phyloP scores from a whole-genome alignment of 1,140 invertebrate genomes.

The Brachionus paranguensis region DNA sequence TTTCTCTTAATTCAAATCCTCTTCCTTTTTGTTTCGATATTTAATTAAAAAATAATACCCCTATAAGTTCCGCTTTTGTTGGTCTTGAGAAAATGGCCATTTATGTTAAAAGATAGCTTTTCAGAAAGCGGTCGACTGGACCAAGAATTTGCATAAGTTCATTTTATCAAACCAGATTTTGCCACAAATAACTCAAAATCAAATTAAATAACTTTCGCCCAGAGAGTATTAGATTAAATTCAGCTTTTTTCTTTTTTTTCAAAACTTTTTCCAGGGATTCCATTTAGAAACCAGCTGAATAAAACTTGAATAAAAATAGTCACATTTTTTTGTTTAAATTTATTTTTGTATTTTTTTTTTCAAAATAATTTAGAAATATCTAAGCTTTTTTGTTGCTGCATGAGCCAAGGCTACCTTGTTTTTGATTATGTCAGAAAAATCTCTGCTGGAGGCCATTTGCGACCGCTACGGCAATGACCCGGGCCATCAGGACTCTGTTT shows the following conservation, averaged over 20 bases:
- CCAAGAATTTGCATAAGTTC: not conserved
- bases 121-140: not conserved
- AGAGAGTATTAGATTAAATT: not conserved
- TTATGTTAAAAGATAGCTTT: not conserved
- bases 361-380: not conserved
- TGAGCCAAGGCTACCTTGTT: not conserved
- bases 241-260: not conserved
- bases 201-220: not conserved
- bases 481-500: not conserved
- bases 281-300: slow-evolving; percentile 1
- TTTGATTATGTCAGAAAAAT: slow-evolving; percentile 14
- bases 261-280: not conserved
- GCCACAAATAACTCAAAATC: not conserved
- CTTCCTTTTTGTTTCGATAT: not conserved
- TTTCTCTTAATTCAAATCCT: not conserved
- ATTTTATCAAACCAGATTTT: not conserved
- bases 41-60: not conserved
- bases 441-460: not conserved
- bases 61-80: not conserved
- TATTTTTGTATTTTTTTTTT: not conserved
- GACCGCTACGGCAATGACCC: slow-evolving; percentile 13
- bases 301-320: not conserved
- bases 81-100: not conserved
- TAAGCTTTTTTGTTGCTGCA: not conserved
- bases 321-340: not conserved